Evolutionary conservation across 2,888 invertebrate genomes (phyloP).

Genomic region (Amblyjoppa proteus): DNA sequence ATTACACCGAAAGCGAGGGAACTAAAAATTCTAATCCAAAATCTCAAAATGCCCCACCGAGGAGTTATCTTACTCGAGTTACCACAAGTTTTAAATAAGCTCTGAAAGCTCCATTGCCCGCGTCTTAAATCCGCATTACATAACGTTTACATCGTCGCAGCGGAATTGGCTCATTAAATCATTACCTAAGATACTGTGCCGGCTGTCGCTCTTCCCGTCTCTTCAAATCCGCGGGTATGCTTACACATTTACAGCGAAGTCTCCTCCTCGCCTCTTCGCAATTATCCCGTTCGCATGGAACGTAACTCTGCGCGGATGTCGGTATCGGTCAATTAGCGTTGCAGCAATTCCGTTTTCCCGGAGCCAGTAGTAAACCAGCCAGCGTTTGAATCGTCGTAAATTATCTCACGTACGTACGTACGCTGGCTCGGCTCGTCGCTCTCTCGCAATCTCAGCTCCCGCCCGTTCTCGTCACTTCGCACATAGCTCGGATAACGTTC

Average conservation of each 20-base stretch:
- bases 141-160: not conserved
- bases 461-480: conserved; percentile 26
- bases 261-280: not conserved
- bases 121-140: not conserved
- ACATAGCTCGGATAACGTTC: conserved; percentile 5
- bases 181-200: not conserved
- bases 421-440: conserved; percentile 12
- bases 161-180: not conserved
- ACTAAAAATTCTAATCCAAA: not conserved
- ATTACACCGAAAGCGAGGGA: not conserved
- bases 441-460: conserved; percentile 39
- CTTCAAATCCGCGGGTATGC: not conserved
- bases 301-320: not conserved
- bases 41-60: not conserved
- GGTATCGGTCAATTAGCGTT: conserved; percentile 26
- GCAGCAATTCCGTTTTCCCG: conserved; percentile 37
- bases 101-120: not conserved
- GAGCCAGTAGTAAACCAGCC: conserved; percentile 13
- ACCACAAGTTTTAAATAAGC: not conserved
- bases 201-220: not conserved
- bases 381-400: conserved; percentile 26
- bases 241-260: not conserved
- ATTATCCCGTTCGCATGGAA: conserved; percentile 11
- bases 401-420: conserved; percentile 36
- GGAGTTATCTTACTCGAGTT: not conserved